phyloP scores from a whole-genome alignment of 2,113 vertebrate genomes.

The Glaucomys volans region DNA sequence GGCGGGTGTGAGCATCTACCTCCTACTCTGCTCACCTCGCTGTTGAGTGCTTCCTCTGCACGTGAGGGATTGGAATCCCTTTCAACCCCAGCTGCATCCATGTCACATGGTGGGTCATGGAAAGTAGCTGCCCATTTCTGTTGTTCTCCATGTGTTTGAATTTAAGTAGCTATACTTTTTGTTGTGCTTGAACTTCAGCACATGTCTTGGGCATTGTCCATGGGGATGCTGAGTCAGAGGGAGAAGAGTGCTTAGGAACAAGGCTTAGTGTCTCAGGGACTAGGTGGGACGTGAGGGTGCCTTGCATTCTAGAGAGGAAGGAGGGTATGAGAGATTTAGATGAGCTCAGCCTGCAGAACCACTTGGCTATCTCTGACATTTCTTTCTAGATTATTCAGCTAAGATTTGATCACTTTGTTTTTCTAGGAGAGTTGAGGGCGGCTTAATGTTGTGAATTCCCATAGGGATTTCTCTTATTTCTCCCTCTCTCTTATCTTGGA shows the following conservation, averaged over 20 bases:
- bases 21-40: not conserved
- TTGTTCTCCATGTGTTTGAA: not conserved
- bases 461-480: not conserved
- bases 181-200: not conserved
- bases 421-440: not conserved
- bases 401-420: not conserved
- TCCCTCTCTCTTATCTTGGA: not conserved
- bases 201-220: not conserved
- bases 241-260: not conserved
- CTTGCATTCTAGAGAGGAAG: not conserved
- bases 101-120: rapidly evolving
- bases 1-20: not conserved
- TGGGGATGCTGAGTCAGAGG: not conserved
- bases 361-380: not conserved
- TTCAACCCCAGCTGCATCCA: not conserved
- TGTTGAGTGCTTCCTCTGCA: not conserved
- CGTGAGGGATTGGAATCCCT: not conserved
- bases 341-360: not conserved
- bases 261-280: not conserved
- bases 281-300: not conserved
- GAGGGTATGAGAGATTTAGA: not conserved
- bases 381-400: not conserved
- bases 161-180: not conserved
- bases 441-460: not conserved
- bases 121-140: not conserved